phyloP scores from a whole-genome alignment of 2,113 vertebrate species.

The Rhodinocichla rosea region DNA sequence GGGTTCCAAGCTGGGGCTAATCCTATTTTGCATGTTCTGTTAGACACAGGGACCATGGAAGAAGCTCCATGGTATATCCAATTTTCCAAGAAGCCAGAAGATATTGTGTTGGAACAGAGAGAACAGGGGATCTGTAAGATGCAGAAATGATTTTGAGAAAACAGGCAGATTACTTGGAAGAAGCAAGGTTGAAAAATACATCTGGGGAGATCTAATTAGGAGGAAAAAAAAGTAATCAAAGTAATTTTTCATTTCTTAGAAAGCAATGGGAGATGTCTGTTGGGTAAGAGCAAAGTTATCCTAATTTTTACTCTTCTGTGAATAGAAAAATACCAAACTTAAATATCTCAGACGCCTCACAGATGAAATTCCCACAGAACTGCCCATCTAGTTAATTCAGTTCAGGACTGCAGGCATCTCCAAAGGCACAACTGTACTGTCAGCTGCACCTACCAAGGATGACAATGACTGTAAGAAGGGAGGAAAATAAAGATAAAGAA shows the following conservation, averaged over 20 bases:
- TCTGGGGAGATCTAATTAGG: neutral
- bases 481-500: neutral
- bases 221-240: neutral
- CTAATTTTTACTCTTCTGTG: neutral
- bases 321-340: neutral
- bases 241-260: neutral
- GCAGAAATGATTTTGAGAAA: neutral
- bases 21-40: neutral
- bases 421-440: neutral
- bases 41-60: neutral
- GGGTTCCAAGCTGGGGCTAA: slow-evolving; percentile 5
- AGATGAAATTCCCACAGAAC: neutral
- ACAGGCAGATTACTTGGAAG: neutral
- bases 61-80: neutral
- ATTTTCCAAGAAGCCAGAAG: neutral
- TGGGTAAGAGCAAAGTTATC: neutral
- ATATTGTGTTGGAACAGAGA: neutral
- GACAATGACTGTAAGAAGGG: neutral
- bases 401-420: neutral
- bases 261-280: neutral
- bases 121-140: neutral
- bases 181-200: neutral
- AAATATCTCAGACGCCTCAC: neutral
- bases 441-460: neutral
- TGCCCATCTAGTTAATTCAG: neutral